These are phyloP conservation scores for Sardina pilchardus DNA, from an alignment of 2,113 vertebrate genomes.

Conservation along the genomic window DNA sequence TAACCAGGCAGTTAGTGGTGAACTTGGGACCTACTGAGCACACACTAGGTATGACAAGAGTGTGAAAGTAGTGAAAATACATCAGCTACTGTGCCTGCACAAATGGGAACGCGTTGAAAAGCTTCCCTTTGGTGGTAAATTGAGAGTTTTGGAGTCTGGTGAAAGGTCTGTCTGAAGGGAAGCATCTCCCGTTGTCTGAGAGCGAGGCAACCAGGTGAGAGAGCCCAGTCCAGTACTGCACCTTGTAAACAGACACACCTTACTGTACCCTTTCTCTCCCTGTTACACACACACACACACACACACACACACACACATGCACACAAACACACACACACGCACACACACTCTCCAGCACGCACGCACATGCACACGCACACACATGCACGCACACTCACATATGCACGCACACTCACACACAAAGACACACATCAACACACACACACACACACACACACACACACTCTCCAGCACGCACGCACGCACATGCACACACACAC, in stretches of 20 bases:
- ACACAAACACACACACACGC: constrained; percentile 22
- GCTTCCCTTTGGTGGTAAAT: no score
- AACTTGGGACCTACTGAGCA: no score
- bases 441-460: constrained; percentile 27
- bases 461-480: background rate
- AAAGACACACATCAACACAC: background rate
- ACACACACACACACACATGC: background rate
- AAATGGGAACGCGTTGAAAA: no score
- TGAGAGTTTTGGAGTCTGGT: background rate
- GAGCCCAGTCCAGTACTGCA: no score
- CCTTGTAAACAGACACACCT: no score
- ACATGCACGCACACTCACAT: background rate
- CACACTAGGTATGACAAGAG: no score
- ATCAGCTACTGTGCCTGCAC: no score
- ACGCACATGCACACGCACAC: background rate
- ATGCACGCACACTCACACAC: background rate
- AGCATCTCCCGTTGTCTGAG: no score
- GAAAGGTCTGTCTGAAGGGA: background rate
- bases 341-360: constrained; percentile 16
- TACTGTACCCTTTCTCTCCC: background rate
- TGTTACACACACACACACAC: background rate
- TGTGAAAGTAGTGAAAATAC: no score
- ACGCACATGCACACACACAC: background rate
- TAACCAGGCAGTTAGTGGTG: no score
- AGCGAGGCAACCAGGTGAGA: no score